Percentiles rank a stretch among this genome's conserved stretches.
Conservation (phyloP, 2,797 vertebrate genomes). For the Pangasius krempfi region DNA sequence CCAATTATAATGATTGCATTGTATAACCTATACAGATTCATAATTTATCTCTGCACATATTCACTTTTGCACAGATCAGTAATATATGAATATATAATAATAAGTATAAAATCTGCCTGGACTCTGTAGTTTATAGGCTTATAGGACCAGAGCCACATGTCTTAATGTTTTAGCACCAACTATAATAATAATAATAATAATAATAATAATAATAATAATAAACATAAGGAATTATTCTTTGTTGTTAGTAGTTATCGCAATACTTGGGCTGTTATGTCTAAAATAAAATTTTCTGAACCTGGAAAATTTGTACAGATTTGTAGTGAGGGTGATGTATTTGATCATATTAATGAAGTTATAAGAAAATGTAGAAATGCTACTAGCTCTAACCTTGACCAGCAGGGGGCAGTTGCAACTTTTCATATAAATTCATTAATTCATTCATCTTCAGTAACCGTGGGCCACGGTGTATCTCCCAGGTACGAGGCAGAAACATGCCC, state of each 20-base stretch:
- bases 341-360: constrained; percentile 12
- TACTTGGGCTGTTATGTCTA: not conserved
- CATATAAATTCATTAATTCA: constrained; percentile 5
- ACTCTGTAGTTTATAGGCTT: constrained; percentile 65
- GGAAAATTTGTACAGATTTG: not conserved
- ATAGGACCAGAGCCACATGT: constrained; percentile 62
- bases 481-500: not conserved
- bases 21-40: constrained; percentile 33
- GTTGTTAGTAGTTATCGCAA: not conserved
- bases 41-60: constrained; percentile 30
- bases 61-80: constrained; percentile 29
- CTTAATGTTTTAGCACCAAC: constrained; percentile 67
- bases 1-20: constrained; percentile 22
- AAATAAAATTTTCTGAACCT: not conserved
- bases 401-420: constrained; percentile 24
- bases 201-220: constrained; percentile 38
- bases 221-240: not conserved
- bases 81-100: constrained; percentile 27
- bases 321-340: not conserved
- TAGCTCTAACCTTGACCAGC: constrained; percentile 18
- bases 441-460: not conserved
- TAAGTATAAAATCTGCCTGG: constrained; percentile 56
- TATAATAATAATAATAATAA: constrained; percentile 37
- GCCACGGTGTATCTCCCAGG: too few species aligned
- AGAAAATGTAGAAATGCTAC: constrained; percentile 17